Evolutionary conservation across 2,797 vertebrate genomes (phyloP), one percentile per base, ranked within the genome.

Genomic region (Sparus aurata): DNA sequence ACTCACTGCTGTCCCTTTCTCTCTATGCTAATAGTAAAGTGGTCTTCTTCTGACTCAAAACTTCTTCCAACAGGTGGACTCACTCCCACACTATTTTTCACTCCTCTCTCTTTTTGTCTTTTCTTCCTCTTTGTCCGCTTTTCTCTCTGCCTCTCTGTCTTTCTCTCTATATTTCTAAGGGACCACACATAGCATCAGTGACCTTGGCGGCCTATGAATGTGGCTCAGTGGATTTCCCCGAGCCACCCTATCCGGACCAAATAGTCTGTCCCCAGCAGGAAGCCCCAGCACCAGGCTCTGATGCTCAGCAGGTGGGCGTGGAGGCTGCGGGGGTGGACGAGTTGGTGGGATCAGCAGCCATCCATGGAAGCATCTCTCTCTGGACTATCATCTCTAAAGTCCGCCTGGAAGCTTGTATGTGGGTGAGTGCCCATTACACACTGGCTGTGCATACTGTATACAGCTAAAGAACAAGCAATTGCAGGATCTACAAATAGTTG

Each of bases 381-480:
- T 98, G 96, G 96, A 92, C 94, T 81, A 97, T 98, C 93, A 95
- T 97, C 85, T 97, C 96, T 49, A 97, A 97, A 95, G 97, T 98
- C 87, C 95, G 95, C 61, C 93, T 97, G 88, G 96, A 98, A 83
- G 96, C 97, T 85, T 97, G 96, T 87, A 97, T 97, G 97, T 97
- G 96, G 97, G 97, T 99, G 95, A 97, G 97, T 92, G 55, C 10
- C 23, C 61, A 59, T 84, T 38, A 34, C 30, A 63, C 64, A 27
- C 50, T 27, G 55, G 34, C 38, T 69, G 34, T 67, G 34, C 45
- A 61, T 8, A 2, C 34, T 58, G 43, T 2, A 17, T 41, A 22
- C 9, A 69, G 22, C 34, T 47, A 15, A 57, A 68, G 23, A 49
- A 25, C 25, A 69, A 20, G 7, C 16, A 1, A 18, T 5, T 25